Evolutionary conservation across 1,140 invertebrate species (phyloP).

Genomic region (Calosoma granatense): DNA sequence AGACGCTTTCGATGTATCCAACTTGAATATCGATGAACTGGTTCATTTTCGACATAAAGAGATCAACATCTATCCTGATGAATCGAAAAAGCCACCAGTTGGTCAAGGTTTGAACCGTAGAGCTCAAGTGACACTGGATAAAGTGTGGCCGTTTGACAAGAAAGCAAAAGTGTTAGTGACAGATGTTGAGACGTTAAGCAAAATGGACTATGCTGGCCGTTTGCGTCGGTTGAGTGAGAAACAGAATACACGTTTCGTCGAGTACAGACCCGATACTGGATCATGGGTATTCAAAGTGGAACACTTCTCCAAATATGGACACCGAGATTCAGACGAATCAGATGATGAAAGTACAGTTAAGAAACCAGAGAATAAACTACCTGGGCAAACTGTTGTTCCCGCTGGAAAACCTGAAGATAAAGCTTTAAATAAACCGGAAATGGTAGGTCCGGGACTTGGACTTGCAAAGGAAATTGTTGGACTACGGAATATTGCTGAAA

Average conservation of each 20-base stretch:
- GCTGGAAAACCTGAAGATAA: slow-evolving; percentile 12
- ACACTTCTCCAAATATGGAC: slow-evolving; percentile 94
- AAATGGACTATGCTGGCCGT: slow-evolving; percentile 82
- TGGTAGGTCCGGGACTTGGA: neutral
- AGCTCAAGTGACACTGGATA: slow-evolving; percentile 86
- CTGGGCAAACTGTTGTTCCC: slow-evolving; percentile 22
- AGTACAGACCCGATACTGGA: slow-evolving; percentile 90
- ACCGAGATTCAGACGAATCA: slow-evolving; percentile 84
- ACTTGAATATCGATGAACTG: slow-evolving; percentile 80
- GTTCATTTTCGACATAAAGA: slow-evolving; percentile 68
- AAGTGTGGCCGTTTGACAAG: slow-evolving; percentile 91
- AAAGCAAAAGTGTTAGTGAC: slow-evolving; percentile 69
- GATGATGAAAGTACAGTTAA: slow-evolving; percentile 37
- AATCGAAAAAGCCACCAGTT: slow-evolving; percentile 58
- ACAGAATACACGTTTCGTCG: slow-evolving; percentile 82
- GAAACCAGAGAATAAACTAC: slow-evolving; percentile 30
- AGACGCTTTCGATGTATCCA: slow-evolving; percentile 77
- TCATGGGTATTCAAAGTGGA: slow-evolving; percentile 93
- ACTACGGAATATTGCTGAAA: neutral
- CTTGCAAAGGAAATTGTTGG: slow-evolving; percentile 9
- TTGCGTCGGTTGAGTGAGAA: slow-evolving; percentile 74
- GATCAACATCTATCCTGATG: slow-evolving; percentile 62
- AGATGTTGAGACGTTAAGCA: slow-evolving; percentile 61
- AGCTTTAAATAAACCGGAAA: slow-evolving; percentile 10
- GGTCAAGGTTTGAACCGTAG: slow-evolving; percentile 83